Conservation (phyloP, 2,113 vertebrate genomes). For the Salminus brasiliensis region DNA sequence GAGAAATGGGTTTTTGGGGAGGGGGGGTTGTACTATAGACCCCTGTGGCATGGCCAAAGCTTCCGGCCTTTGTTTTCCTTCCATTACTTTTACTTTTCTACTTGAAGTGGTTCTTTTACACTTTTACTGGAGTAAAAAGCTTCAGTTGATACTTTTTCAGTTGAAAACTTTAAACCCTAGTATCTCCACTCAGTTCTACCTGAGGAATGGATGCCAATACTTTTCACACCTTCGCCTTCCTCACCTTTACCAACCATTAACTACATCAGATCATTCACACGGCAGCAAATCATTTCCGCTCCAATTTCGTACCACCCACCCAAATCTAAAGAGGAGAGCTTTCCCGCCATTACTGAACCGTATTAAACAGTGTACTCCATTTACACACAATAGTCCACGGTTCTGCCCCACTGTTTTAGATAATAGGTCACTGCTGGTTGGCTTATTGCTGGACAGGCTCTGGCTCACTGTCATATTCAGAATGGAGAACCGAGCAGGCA, state of each 20-base stretch:
- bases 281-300: not conserved
- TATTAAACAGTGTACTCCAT: not conserved
- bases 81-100: no score
- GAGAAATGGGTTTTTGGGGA: no score
- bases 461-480: not conserved
- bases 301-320: not conserved
- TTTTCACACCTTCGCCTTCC: no score
- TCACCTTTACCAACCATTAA: not conserved
- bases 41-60: no score
- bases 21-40: no score
- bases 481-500: not conserved
- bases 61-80: no score
- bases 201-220: no score
- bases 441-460: not conserved
- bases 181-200: no score
- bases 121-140: no score
- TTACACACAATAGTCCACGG: not conserved
- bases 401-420: not conserved
- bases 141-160: no score
- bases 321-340: not conserved
- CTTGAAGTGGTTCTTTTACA: no score
- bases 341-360: not conserved
- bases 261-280: not conserved
- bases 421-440: slow-evolving; percentile 14
- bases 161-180: no score